Conservation (phyloP, 1,140 invertebrate genomes). For the Dreissena rostriformis region DNA sequence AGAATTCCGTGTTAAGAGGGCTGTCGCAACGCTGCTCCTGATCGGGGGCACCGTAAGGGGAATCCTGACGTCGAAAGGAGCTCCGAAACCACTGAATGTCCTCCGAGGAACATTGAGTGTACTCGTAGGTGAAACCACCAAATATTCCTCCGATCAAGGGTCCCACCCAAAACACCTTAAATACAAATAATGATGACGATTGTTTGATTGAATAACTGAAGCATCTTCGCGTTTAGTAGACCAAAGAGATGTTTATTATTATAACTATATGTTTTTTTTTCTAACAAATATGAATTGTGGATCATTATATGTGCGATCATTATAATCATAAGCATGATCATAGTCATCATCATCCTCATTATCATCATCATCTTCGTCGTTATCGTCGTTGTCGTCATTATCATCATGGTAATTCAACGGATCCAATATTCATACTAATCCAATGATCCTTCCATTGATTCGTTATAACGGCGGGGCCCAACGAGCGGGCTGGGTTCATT, state of each 20-base stretch:
- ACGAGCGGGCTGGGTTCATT: constrained; percentile 73
- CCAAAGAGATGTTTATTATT: no score
- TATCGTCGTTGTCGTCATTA: no score
- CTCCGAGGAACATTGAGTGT: constrained; percentile 58
- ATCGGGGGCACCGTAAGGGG: no score
- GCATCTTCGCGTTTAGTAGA: no score
- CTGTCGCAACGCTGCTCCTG: background rate
- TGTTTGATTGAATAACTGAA: background rate
- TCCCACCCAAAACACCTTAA: constrained; percentile 78
- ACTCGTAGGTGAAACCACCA: constrained; percentile 69
- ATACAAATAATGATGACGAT: no score
- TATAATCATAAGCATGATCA: no score
- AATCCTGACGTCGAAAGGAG: background rate
- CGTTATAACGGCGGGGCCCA: constrained; percentile 83
- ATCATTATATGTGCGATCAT: no score
- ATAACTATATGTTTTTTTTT: no score
- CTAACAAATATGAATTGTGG: no score
- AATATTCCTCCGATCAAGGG: constrained; percentile 76
- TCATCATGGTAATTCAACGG: no score
- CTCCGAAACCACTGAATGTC: constrained; percentile 51
- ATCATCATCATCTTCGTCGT: no score
- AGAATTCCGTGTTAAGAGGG: background rate
- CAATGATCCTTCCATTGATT: constrained; percentile 87
- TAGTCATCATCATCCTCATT: no score
- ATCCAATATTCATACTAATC: constrained; percentile 86